Base-by-base conservation (phyloP, 2,113 vertebrate species). In the Grammomys surdaster region DNA sequence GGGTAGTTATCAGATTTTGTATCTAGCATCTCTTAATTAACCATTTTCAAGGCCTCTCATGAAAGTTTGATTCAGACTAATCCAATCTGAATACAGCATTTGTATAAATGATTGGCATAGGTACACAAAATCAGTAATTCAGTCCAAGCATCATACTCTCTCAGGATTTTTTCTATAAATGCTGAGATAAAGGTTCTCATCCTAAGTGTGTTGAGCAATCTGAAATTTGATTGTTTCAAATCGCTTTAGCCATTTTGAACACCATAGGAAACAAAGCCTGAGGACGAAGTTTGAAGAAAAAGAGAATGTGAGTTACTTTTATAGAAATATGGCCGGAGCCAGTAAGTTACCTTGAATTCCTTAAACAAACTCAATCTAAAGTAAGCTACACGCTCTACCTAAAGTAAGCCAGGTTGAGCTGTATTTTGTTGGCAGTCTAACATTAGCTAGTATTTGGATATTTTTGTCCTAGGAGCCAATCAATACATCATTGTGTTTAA, bases 281-380 rank as follows among this genome's bases (percentile, higher is more conserved):
- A 96, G 36, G 28, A 87, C 16, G 75, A 87, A 56, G 24, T 67
- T 72, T 95, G 51, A 36, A 80, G 33, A 72, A 24, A 5, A 96
- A 63, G 3, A 72, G 2, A 65, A 3, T 40, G 12, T 85, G 63
- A 36, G 63, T 87, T 40, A 84, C 10, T 80, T 95, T 60, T 11
- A 73, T 82, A 40, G 76, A 51, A 54, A 33, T 13, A 89, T 56
- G 46, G 17, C 20, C 80, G 17, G 28, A 94, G 48, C 26, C 22
- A 28, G 4, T 43, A 84, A 63, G n/a, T 16, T 17, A 75, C 24
- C 13, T 88, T 95, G 36, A 60, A 82, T 77, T 97, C 84, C 63
- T 95, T 24, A 43, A 93, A 13, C 31, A 95, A 92, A 93, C 5
- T 89, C 26, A 88, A 2, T 46, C 65, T 86, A n/a, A 88, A 84